These are phyloP conservation scores for Ashinkailepas kermadecensis DNA, from an alignment of 2,888 invertebrate genomes.

Conservation along the genomic window DNA sequence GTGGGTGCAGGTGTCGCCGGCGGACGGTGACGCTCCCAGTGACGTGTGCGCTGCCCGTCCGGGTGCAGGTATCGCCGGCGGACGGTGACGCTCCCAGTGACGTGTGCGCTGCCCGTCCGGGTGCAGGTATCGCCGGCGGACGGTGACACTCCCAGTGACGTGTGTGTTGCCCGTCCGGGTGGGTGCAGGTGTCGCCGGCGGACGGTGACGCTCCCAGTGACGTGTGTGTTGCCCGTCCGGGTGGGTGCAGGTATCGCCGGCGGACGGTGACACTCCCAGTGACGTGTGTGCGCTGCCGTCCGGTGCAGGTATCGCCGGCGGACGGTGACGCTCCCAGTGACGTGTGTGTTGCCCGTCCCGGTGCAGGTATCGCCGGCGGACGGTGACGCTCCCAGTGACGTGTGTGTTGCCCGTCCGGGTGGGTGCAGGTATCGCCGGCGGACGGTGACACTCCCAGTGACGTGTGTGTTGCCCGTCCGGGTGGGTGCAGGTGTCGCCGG, in stretches of 20 bases:
- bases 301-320: not conserved
- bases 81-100: not conserved
- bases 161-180: too few relatives aligned
- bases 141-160: not conserved
- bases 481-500: not conserved
- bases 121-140: not conserved
- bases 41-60: too few relatives aligned
- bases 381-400: not conserved
- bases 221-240: too few relatives aligned
- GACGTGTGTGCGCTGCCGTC: too few relatives aligned
- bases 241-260: not conserved
- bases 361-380: not conserved
- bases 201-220: not conserved
- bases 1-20: not conserved
- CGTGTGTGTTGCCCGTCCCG: too few relatives aligned
- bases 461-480: too few relatives aligned
- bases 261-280: not conserved
- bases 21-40: not conserved
- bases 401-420: too few relatives aligned
- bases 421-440: not conserved
- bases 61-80: not conserved
- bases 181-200: not conserved
- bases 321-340: not conserved
- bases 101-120: too few relatives aligned
- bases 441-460: not conserved